phyloP scores from a whole-genome alignment of 2,888 invertebrate genomes.

The Aromia moschata region DNA sequence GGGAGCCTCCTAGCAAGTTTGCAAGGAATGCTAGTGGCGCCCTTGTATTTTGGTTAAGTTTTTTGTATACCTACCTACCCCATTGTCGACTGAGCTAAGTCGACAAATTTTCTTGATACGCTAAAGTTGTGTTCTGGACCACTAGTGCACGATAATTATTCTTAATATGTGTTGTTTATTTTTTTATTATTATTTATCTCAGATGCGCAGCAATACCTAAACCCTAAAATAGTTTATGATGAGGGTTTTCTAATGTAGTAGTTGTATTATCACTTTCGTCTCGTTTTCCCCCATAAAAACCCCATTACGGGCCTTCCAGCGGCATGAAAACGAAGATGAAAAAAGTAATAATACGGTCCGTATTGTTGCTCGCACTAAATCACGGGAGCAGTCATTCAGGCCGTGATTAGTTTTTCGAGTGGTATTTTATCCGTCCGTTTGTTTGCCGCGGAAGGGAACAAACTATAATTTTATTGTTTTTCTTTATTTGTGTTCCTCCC shows the following conservation, averaged over 20 bases:
- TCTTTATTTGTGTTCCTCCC: conserved; percentile 40
- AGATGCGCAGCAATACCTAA: not conserved
- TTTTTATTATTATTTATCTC: not conserved
- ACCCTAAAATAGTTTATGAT: not conserved
- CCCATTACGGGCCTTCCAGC: conserved; percentile 10
- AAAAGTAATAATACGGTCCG: conserved; percentile 29
- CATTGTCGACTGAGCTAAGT: no score
- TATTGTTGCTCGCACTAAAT: conserved; percentile 28
- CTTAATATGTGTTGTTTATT: not conserved
- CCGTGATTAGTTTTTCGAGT: conserved; percentile 36
- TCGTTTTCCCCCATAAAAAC: conserved; percentile 9
- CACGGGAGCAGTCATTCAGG: conserved; percentile 23
- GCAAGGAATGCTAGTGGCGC: no score
- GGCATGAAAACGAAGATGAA: conserved; percentile 12
- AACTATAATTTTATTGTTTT: conserved; percentile 43
- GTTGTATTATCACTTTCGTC: not conserved
- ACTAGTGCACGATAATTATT: not conserved
- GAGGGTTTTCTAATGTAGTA: not conserved
- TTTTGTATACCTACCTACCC: no score
- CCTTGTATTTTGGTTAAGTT: no score
- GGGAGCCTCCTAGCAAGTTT: no score
- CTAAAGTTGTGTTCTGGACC: not conserved
- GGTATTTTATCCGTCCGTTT: conserved; percentile 16
- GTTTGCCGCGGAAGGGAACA: conserved; percentile 27
- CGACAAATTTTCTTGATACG: no score